These are phyloP conservation scores for Loris lydekkerianus DNA, from an alignment of 2,797 vertebrate genomes.

Conservation along the genomic window DNA sequence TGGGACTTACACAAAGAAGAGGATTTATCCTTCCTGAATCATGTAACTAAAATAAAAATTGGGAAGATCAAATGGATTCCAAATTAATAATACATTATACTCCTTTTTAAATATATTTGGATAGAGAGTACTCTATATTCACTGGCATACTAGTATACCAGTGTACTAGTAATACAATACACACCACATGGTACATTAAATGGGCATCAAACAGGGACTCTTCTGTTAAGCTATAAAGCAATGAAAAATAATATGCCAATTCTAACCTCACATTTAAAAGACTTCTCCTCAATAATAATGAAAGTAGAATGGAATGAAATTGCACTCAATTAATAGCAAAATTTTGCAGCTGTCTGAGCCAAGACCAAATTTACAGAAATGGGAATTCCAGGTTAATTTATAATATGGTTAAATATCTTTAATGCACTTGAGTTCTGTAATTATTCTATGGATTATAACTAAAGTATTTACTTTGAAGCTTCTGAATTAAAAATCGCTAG, in stretches of 20 bases:
- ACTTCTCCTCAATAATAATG: not conserved
- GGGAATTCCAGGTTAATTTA: slow-evolving; percentile 19
- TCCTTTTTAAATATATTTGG: not conserved
- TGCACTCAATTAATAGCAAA: not conserved
- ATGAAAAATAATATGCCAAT: not conserved
- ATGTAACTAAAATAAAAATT: not conserved
- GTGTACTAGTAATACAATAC: not conserved
- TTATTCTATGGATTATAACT: not conserved
- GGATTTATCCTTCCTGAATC: not conserved
- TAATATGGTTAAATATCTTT: slow-evolving; percentile 30
- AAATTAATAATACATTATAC: not conserved
- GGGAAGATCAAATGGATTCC: not conserved
- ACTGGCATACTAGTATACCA: not conserved
- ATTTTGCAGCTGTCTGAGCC: not conserved
- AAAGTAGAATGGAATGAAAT: not conserved
- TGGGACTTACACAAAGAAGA: not conserved
- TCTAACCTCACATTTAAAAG: slow-evolving; percentile 35
- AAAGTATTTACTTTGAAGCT: not conserved
- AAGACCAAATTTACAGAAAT: slow-evolving; percentile 51
- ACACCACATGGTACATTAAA: not conserved
- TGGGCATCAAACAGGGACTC: not conserved
- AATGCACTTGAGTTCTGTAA: not conserved
- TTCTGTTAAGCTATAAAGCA: slow-evolving; percentile 33
- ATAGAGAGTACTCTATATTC: not conserved
- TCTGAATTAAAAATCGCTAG: slow-evolving; percentile 2